A percentile compares a stretch with the other conserved stretches of the same genome.
These are phyloP conservation scores for Calonectris borealis DNA, from an alignment of 2,113 vertebrate species.

Conservation along the genomic window DNA sequence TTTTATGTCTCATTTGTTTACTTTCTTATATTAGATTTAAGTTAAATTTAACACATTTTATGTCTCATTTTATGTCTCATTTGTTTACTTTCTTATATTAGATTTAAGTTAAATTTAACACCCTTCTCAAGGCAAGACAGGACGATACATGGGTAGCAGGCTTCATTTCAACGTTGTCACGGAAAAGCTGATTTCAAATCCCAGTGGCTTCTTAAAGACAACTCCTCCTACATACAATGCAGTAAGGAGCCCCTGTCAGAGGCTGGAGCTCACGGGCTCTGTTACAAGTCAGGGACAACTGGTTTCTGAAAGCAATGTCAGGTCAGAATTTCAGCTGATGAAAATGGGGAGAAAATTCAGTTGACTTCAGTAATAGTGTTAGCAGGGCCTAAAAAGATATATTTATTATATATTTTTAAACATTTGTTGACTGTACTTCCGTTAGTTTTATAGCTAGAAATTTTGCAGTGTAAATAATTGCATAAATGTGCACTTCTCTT, in stretches of 20 bases:
- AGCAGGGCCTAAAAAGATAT: background rate
- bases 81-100: constrained; percentile 1
- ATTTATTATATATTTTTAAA: background rate
- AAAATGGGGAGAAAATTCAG: background rate
- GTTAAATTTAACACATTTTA: no score
- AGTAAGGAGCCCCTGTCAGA: background rate
- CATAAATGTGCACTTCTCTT: background rate
- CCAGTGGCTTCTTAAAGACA: background rate
- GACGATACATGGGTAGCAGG: background rate
- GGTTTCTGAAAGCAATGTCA: background rate
- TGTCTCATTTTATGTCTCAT: background rate
- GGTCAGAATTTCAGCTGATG: background rate
- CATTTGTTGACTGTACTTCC: background rate
- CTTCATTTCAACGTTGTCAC: background rate
- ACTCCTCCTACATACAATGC: background rate
- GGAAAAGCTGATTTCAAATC: constrained; percentile 39
- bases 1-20: constrained; percentile 1
- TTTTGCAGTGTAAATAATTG: background rate
- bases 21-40: no score
- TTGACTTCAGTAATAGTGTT: background rate
- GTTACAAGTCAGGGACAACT: background rate
- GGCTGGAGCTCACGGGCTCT: background rate
- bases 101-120: background rate
- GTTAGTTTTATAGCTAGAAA: background rate
- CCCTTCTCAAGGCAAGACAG: background rate